Evolutionary conservation across 1,140 invertebrate species (phyloP).

Genomic region (Euborellia annulipes): DNA sequence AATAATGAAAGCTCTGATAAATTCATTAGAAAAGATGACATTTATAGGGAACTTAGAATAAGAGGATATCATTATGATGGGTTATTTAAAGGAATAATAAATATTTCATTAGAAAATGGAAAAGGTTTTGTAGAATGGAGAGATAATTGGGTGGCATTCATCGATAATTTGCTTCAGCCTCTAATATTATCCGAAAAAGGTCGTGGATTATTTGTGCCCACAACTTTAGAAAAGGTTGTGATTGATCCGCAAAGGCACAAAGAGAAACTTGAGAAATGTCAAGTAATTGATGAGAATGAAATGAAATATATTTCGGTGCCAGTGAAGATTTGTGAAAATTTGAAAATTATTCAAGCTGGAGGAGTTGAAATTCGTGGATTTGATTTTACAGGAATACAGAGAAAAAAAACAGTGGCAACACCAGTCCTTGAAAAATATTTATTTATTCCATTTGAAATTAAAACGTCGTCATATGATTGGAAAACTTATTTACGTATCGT

Average conservation of each 20-base stretch:
- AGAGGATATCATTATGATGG: slow-evolving; percentile 46
- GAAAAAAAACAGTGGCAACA: slow-evolving; percentile 11
- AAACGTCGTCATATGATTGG: background rate
- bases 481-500: no score
- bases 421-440: slow-evolving; percentile 34
- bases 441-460: slow-evolving; percentile 34
- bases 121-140: slow-evolving; percentile 21
- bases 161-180: slow-evolving; percentile 35
- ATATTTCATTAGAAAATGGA: slow-evolving; percentile 14
- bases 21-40: slow-evolving; percentile 31
- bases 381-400: slow-evolving; percentile 32
- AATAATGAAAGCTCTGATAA: slow-evolving; percentile 13
- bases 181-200: slow-evolving; percentile 24
- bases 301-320: background rate
- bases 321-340: background rate
- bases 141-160: slow-evolving; percentile 33
- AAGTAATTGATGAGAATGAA: background rate
- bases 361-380: slow-evolving; percentile 38
- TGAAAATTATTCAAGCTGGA: slow-evolving; percentile 26
- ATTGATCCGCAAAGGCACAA: slow-evolving; percentile 26
- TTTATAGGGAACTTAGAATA: slow-evolving; percentile 44
- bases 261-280: background rate
- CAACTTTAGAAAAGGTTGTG: slow-evolving; percentile 28
- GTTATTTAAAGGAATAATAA: slow-evolving; percentile 32
- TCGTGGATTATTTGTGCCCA: slow-evolving; percentile 28